Evolutionary conservation across 2,888 invertebrate genomes (phyloP).

Genomic region (Ochropleura plecta): DNA sequence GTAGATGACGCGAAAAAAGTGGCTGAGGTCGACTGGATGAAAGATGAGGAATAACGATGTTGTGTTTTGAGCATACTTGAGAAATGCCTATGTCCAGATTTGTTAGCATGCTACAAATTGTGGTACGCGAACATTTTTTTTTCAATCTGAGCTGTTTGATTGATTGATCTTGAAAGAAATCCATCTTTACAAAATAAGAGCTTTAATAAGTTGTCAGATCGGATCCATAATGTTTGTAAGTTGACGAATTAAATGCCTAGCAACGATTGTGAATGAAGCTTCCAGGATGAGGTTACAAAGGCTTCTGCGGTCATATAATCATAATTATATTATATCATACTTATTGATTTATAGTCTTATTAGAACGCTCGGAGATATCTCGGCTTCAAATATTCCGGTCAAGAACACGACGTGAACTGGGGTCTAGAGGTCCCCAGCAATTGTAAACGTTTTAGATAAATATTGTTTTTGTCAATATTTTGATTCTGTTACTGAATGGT

Average conservation of each 20-base stretch:
- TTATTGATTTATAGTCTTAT: conserved; percentile 58
- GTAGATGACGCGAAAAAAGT: too few relatives aligned
- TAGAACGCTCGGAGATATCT: conserved; percentile 59
- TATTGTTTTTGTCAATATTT: conserved; percentile 43
- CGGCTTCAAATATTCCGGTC: conserved; percentile 53
- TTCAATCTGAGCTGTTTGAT: too few relatives aligned
- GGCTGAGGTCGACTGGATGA: too few relatives aligned
- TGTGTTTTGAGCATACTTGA: too few relatives aligned
- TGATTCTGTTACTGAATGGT: neutral
- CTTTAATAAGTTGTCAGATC: neutral
- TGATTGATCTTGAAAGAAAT: neutral
- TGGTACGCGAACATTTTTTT: too few relatives aligned
- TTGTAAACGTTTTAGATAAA: conserved; percentile 31
- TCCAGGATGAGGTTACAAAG: conserved; percentile 51
- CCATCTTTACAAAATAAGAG: neutral
- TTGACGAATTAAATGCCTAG: neutral
- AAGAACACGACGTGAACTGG: conserved; percentile 37
- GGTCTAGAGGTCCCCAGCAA: conserved; percentile 36
- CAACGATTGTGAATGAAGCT: conserved; percentile 56
- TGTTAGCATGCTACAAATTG: too few relatives aligned
- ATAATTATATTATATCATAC: conserved; percentile 56
- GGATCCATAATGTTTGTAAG: neutral
- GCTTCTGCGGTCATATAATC: conserved; percentile 47
- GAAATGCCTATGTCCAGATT: too few relatives aligned
- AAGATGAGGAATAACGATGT: too few relatives aligned